Percentiles rank a stretch among this genome's conserved stretches.
phyloP scores from a whole-genome alignment of 2,113 vertebrate species.

The Vidua macroura region DNA sequence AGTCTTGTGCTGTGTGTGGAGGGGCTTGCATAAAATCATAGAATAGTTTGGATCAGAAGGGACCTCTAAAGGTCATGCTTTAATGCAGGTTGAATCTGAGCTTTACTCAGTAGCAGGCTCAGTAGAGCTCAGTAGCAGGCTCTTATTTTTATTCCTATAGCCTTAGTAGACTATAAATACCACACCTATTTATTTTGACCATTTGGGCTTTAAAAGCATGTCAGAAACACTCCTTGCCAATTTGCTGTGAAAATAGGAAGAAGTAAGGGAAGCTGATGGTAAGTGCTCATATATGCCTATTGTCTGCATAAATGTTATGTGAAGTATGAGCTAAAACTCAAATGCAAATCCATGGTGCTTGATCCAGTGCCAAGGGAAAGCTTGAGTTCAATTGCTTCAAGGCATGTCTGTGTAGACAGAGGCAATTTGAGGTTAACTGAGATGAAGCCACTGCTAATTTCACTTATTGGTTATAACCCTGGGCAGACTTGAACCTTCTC shows the following conservation, averaged over 20 bases:
- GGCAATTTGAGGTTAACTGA: conserved; percentile 56
- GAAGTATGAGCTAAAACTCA: conserved; percentile 13
- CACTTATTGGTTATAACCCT: conserved; percentile 29
- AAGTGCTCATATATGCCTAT: background rate
- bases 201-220: background rate
- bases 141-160: background rate
- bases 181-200: background rate
- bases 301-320: background rate
- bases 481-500: conserved; percentile 13
- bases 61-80: background rate
- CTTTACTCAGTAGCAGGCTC: background rate
- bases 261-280: background rate
- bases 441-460: conserved; percentile 56
- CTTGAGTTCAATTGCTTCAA: conserved; percentile 3
- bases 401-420: background rate
- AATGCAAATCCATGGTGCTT: conserved; percentile 36
- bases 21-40: background rate
- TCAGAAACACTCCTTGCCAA: background rate
- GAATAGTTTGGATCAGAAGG: background rate
- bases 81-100: background rate
- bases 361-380: conserved; percentile 27
- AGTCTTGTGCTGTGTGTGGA: background rate
- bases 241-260: background rate
- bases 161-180: background rate
- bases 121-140: background rate